phyloP scores from a whole-genome alignment of 2,888 invertebrate genomes.

The Drosophila maculinotata region DNA sequence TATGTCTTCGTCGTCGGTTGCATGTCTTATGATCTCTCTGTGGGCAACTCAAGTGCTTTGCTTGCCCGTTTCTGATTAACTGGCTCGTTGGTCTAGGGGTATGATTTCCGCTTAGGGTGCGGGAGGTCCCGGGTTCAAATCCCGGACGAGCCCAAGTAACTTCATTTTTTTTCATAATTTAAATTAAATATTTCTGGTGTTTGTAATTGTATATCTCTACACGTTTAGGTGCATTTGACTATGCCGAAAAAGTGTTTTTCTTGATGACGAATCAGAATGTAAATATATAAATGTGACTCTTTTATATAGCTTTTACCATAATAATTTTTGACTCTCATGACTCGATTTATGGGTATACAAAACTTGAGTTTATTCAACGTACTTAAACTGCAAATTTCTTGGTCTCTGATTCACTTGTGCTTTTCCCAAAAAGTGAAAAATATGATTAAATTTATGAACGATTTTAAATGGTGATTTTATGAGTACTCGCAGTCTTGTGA shows the following conservation, averaged over 20 bases:
- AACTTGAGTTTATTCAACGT: too few relatives aligned
- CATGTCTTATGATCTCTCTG: conserved; percentile 35
- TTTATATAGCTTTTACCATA: background rate
- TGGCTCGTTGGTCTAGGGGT: conserved; percentile 86
- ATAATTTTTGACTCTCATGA: background rate
- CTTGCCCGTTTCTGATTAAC: background rate
- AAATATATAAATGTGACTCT: too few relatives aligned
- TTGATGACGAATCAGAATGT: too few relatives aligned
- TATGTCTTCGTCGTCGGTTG: conserved; percentile 20
- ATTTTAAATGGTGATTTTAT: conserved; percentile 1
- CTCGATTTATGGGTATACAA: too few relatives aligned
- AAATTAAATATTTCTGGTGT: background rate
- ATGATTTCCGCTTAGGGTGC: conserved; percentile 86
- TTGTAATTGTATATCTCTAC: too few relatives aligned
- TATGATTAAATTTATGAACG: conserved; percentile 44
- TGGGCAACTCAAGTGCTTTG: conserved; percentile 9
- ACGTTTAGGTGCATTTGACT: too few relatives aligned
- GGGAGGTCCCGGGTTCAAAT: conserved; percentile 86
- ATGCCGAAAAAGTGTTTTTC: too few relatives aligned
- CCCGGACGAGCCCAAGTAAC: conserved; percentile 85
- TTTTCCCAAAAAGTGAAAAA: too few relatives aligned
- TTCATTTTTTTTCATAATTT: background rate
- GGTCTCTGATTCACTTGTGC: too few relatives aligned
- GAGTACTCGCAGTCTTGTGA: conserved; percentile 39
- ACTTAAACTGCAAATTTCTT: too few relatives aligned